Evolutionary conservation across 2,888 invertebrate species (phyloP).

Genomic region (Leptogaster cylindrica): DNA sequence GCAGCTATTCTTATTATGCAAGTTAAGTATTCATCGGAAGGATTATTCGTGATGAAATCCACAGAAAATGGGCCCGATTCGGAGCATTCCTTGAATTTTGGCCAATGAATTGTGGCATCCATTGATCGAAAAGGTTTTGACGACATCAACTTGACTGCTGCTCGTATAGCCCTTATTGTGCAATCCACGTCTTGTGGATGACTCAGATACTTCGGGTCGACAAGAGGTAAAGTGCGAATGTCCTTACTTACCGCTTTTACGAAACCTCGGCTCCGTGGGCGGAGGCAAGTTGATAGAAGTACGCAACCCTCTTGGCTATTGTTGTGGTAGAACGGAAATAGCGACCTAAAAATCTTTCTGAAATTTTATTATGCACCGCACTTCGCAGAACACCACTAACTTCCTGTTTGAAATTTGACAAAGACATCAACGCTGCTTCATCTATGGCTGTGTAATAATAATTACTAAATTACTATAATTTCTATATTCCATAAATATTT

Average conservation of each 20-base stretch:
- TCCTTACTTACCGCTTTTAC: constrained; percentile 67
- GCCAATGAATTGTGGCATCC: constrained; percentile 71
- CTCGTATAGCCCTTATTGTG: constrained; percentile 68
- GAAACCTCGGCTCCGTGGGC: constrained; percentile 74
- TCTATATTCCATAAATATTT: too few species aligned
- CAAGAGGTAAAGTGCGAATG: constrained; percentile 68
- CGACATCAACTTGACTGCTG: constrained; percentile 64
- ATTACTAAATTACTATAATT: too few species aligned
- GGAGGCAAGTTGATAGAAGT: constrained; percentile 69
- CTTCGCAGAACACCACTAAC: constrained; percentile 57
- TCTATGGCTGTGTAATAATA: too few species aligned
- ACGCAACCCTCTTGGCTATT: constrained; percentile 73
- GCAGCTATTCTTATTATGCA: constrained; percentile 70
- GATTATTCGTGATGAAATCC: constrained; percentile 55
- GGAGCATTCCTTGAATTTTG: constrained; percentile 67
- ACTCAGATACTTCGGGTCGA: constrained; percentile 78
- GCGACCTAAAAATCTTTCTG: constrained; percentile 67
- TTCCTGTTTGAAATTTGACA: constrained; percentile 71
- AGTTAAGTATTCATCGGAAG: constrained; percentile 67
- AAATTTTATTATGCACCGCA: background rate
- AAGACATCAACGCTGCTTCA: constrained; percentile 68
- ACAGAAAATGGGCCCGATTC: constrained; percentile 63
- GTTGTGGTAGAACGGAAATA: constrained; percentile 72
- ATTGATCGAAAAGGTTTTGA: constrained; percentile 67
- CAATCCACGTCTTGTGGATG: constrained; percentile 69